phyloP scores from a whole-genome alignment of 2,113 vertebrate genomes.

The Apodemus sylvaticus region DNA sequence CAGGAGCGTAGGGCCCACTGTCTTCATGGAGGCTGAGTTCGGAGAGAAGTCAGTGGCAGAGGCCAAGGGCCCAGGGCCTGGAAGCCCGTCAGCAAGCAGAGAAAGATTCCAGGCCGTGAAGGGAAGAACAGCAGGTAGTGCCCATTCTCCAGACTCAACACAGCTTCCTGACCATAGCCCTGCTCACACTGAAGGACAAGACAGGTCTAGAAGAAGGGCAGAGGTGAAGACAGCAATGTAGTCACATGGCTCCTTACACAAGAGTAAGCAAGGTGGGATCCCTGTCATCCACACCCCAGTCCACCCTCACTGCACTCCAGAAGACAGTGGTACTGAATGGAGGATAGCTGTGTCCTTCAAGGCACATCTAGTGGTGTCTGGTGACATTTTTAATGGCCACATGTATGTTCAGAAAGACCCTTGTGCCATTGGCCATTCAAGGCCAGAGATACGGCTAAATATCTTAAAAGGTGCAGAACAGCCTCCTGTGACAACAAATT shows the following conservation, averaged over 20 bases:
- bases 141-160: neutral
- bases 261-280: no score
- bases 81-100: neutral
- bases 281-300: neutral
- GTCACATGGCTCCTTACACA: neutral
- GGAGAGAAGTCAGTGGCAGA: neutral
- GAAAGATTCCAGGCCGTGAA: neutral
- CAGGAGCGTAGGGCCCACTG: no score
- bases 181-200: neutral
- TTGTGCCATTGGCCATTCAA: neutral
- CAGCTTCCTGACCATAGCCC: neutral
- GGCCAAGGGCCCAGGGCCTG: neutral
- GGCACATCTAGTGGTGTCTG: neutral
- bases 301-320: neutral
- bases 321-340: accelerated
- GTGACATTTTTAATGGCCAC: neutral
- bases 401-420: neutral
- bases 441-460: neutral
- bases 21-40: neutral
- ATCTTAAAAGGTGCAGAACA: neutral
- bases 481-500: neutral
- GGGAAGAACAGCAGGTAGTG: neutral
- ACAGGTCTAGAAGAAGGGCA: no score
- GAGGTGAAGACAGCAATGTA: neutral
- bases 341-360: no score